A percentile compares a stretch with the other conserved stretches of the same genome.
These are phyloP conservation scores for Chaetodon trifasciatus DNA, from an alignment of 2,797 vertebrate genomes.

Conservation along the genomic window DNA sequence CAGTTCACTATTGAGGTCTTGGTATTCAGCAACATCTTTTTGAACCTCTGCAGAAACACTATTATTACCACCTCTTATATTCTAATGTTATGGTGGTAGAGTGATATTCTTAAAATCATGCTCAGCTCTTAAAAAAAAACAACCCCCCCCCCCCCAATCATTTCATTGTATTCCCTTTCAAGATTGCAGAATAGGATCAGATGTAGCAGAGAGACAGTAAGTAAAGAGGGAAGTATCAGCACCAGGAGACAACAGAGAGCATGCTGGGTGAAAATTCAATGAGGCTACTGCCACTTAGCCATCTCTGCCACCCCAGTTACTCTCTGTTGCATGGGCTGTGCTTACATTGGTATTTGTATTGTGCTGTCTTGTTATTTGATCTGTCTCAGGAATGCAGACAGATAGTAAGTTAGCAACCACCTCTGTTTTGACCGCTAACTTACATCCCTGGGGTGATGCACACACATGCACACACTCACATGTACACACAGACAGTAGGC, in stretches of 20 bases:
- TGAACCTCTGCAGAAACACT: conserved; percentile 8
- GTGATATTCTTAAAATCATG: conserved; percentile 7
- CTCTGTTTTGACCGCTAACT: conserved; percentile 53
- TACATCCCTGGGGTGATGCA: conserved; percentile 49
- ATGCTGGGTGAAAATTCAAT: conserved; percentile 24
- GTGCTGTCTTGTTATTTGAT: conserved; percentile 56
- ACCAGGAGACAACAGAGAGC: conserved; percentile 18
- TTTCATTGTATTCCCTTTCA: not conserved
- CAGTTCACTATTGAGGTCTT: not conserved
- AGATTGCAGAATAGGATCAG: not conserved
- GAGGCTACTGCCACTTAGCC: conserved; percentile 29
- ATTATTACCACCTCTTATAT: not conserved
- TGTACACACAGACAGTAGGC: conserved; percentile 32
- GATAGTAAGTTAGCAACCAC: conserved; percentile 55
- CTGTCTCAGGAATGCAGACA: conserved; percentile 74
- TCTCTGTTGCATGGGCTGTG: conserved; percentile 39
- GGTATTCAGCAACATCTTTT: not conserved
- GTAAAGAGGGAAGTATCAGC: not conserved
- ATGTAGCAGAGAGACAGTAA: not conserved
- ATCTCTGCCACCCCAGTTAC: conserved; percentile 26
- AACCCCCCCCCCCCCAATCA: too few species aligned
- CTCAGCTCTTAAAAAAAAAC: not conserved
- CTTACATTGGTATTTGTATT: conserved; percentile 45
- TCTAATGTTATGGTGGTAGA: not conserved
- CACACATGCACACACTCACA: conserved; percentile 10